phyloP scores from a whole-genome alignment of 2,797 vertebrate genomes.

The Syngnathus rostellatus region DNA sequence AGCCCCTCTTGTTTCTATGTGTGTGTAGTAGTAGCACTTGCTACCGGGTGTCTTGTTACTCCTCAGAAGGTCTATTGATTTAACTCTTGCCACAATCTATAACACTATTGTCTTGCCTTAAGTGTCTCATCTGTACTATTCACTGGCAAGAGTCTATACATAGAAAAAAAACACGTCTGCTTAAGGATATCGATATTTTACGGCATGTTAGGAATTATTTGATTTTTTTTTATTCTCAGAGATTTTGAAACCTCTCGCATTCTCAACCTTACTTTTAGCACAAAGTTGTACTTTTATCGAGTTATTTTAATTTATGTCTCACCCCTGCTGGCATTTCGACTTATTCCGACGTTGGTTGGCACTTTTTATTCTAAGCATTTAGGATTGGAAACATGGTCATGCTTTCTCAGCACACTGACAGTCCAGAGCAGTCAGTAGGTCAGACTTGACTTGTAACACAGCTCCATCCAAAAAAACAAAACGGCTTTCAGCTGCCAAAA shows the following conservation, averaged over 20 bases:
- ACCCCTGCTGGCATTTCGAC: too few relatives aligned
- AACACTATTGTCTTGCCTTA: slow-evolving; percentile 77
- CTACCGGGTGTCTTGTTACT: slow-evolving; percentile 76
- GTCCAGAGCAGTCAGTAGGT: too few relatives aligned
- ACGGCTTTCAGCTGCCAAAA: too few relatives aligned
- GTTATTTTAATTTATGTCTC: slow-evolving; percentile 26
- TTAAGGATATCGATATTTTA: slow-evolving; percentile 69
- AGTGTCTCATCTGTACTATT: slow-evolving; percentile 79
- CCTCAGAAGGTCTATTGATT: slow-evolving; percentile 79
- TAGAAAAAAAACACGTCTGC: slow-evolving; percentile 50
- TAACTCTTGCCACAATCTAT: slow-evolving; percentile 78
- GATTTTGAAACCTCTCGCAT: slow-evolving; percentile 52
- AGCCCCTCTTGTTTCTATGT: slow-evolving; percentile 52
- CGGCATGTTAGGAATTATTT: slow-evolving; percentile 51
- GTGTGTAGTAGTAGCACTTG: slow-evolving; percentile 67
- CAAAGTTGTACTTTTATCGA: background rate
- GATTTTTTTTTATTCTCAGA: slow-evolving; percentile 25
- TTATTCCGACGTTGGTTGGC: too few relatives aligned
- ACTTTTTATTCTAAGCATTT: too few relatives aligned
- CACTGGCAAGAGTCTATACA: slow-evolving; percentile 70
- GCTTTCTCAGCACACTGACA: too few relatives aligned
- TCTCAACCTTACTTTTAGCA: slow-evolving; percentile 41
- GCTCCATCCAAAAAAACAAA: too few relatives aligned
- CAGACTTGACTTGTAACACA: too few relatives aligned
- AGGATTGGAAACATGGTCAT: too few relatives aligned